These are phyloP conservation scores for Ceratoteleas bidentatus DNA, from an alignment of 1,140 invertebrate species.

Conservation along the genomic window DNA sequence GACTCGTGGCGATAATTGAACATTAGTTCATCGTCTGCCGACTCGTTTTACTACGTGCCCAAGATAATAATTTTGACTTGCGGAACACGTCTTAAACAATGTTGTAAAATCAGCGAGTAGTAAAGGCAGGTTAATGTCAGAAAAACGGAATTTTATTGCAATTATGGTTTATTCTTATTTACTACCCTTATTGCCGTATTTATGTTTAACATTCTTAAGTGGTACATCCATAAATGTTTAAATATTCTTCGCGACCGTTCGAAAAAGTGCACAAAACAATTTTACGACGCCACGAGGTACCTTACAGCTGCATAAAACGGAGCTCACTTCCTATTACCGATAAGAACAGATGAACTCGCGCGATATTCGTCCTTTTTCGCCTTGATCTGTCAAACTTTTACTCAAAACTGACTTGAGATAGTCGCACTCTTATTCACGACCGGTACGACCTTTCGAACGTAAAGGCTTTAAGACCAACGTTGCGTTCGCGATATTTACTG, in stretches of 20 bases:
- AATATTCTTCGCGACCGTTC: background rate
- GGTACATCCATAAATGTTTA: background rate
- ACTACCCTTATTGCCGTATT: no score
- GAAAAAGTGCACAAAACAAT: slow-evolving; percentile 11
- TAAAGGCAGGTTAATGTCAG: no score
- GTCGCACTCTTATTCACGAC: slow-evolving; percentile 46
- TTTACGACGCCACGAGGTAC: background rate
- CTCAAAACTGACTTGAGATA: slow-evolving; percentile 33
- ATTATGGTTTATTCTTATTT: no score
- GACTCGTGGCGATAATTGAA: no score
- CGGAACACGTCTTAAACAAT: no score
- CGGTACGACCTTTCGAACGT: slow-evolving; percentile 59
- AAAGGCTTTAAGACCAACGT: slow-evolving; percentile 32
- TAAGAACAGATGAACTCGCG: slow-evolving; percentile 14
- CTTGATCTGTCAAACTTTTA: slow-evolving; percentile 42
- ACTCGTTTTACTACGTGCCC: no score
- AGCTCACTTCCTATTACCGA: slow-evolving; percentile 24
- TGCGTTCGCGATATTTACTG: slow-evolving; percentile 53
- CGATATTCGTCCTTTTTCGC: slow-evolving; percentile 29
- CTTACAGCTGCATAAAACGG: slow-evolving; percentile 12
- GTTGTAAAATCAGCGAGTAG: no score
- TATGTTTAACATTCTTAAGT: no score
- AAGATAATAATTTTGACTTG: no score
- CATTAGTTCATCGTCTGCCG: no score
- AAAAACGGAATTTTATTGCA: no score